Conservation (phyloP, 2,888 invertebrate species). For the Diogma glabrata region DNA sequence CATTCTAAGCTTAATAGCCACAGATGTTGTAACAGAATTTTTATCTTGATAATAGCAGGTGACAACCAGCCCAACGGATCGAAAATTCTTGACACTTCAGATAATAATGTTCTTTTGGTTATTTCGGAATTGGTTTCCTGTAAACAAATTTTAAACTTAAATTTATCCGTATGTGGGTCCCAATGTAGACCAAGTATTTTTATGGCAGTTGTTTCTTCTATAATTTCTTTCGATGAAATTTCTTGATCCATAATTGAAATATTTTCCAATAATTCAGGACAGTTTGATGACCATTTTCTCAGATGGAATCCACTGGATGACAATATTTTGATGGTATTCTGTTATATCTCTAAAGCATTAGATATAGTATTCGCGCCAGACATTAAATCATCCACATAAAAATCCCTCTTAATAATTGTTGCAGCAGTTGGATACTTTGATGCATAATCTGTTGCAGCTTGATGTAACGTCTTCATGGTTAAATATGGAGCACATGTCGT, state of each 20-base stretch:
- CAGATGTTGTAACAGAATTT: not conserved
- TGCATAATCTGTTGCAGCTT: conserved; percentile 12
- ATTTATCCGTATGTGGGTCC: conserved; percentile 1
- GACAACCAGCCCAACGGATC: conserved; percentile 10
- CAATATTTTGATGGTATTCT: conserved; percentile 1
- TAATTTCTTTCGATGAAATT: not conserved
- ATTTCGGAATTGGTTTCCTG: not conserved
- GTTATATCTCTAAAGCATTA: conserved; percentile 10
- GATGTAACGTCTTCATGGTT: conserved; percentile 13
- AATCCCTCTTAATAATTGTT: not conserved
- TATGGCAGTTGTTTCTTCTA: conserved; percentile 6
- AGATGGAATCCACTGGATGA: not conserved
- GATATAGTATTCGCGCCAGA: conserved; percentile 7
- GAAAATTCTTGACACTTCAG: not conserved
- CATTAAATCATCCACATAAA: conserved; percentile 13
- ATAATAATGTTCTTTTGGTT: conserved; percentile 8
- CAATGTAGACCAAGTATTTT: conserved; percentile 10
- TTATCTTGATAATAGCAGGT: not conserved
- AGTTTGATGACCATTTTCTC: conserved; percentile 7
- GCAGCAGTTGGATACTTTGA: conserved; percentile 13
- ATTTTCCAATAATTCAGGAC: not conserved
- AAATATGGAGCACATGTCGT: conserved; percentile 15
- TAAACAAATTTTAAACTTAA: not conserved
- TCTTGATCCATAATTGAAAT: conserved; percentile 2
- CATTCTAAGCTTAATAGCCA: not conserved